These are phyloP conservation scores for Acrocera orbiculus DNA, from an alignment of 2,888 invertebrate genomes.

Conservation along the genomic window DNA sequence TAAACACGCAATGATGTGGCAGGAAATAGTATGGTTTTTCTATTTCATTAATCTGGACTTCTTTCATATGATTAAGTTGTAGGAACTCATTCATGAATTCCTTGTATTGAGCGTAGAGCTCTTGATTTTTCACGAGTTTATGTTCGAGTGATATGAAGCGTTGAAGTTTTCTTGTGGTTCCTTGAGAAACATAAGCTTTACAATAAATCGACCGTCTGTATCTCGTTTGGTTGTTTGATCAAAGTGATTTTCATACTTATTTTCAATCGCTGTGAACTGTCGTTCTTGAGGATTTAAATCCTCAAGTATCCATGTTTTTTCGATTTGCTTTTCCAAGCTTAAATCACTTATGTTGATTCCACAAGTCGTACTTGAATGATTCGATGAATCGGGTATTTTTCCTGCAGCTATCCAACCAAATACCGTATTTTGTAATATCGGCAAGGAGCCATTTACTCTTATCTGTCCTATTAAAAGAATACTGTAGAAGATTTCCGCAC, in stretches of 20 bases:
- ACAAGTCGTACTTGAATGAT: too few species aligned
- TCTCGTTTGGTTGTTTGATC: neutral
- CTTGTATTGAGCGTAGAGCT: neutral
- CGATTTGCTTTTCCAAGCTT: too few species aligned
- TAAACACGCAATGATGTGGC: neutral
- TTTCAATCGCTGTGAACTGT: neutral
- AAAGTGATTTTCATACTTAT: neutral
- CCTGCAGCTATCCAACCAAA: too few species aligned
- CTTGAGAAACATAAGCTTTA: neutral
- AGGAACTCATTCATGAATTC: neutral
- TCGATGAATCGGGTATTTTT: too few species aligned
- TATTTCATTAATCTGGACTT: neutral
- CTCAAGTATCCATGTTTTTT: too few species aligned
- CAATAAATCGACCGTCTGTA: neutral
- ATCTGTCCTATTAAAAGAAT: too few species aligned
- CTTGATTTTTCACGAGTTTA: neutral
- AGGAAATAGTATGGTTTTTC: neutral
- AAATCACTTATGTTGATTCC: too few species aligned
- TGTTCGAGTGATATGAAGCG: neutral
- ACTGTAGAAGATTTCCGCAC: too few species aligned
- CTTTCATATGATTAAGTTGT: constrained; percentile 1
- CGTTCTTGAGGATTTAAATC: too few species aligned
- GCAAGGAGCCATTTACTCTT: too few species aligned
- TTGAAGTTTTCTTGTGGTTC: too few species aligned
- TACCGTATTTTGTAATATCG: too few species aligned